Percentiles rank a stretch among this genome's conserved stretches.
Evolutionary conservation across 2,888 invertebrate genomes (phyloP).

Genomic region (Tyria jacobaeae): DNA sequence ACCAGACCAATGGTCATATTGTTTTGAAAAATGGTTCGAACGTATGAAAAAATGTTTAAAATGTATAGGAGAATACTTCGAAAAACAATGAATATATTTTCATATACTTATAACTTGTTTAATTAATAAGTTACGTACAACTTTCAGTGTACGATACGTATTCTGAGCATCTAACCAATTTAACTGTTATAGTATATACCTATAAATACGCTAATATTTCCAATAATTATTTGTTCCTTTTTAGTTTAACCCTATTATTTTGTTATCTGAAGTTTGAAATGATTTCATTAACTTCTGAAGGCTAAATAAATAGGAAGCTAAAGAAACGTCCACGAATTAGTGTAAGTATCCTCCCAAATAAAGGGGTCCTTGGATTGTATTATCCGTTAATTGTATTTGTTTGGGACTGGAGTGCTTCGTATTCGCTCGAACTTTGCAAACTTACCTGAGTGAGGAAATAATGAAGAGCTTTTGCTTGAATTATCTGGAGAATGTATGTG

Average conservation of each 20-base stretch:
- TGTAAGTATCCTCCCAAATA: constrained; percentile 39
- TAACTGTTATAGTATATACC: too few relatives aligned
- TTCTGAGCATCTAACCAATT: too few relatives aligned
- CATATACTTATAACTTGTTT: too few relatives aligned
- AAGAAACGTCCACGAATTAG: constrained; percentile 35
- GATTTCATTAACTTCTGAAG: constrained; percentile 13
- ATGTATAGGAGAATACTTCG: too few relatives aligned
- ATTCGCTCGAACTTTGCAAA: constrained; percentile 25
- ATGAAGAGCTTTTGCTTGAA: constrained; percentile 26
- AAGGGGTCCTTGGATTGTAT: constrained; percentile 32
- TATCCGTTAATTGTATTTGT: constrained; percentile 47
- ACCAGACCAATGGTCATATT: too few relatives aligned
- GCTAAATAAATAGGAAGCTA: constrained; percentile 15
- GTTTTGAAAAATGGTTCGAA: too few relatives aligned
- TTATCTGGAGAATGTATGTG: constrained; percentile 9
- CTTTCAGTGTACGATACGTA: too few relatives aligned
- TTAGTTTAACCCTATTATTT: neutral
- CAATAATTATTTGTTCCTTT: neutral
- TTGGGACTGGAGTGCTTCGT: constrained; percentile 39
- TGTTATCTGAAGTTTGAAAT: constrained; percentile 2
- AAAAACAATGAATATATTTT: too few relatives aligned
- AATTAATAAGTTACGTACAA: too few relatives aligned
- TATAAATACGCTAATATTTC: too few relatives aligned
- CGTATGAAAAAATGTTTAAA: too few relatives aligned
- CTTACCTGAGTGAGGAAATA: constrained; percentile 40